These are phyloP conservation scores for Schizopygopsis pylzovi DNA, from an alignment of 2,797 vertebrate species.

Conservation along the genomic window DNA sequence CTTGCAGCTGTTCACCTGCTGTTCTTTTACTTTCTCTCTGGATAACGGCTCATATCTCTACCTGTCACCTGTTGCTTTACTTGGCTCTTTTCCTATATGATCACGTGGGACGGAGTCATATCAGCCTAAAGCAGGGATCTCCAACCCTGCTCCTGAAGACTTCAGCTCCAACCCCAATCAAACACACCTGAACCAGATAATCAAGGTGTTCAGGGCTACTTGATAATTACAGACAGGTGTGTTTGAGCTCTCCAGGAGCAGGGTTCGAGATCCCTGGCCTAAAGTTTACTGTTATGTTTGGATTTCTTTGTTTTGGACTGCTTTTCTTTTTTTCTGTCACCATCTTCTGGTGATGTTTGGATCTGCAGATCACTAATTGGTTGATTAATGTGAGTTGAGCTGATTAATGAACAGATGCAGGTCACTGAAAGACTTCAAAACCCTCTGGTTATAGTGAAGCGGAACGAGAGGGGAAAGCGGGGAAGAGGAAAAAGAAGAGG, in stretches of 20 bases:
- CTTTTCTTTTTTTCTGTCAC: background rate
- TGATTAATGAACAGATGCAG: background rate
- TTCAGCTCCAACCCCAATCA: too few species aligned
- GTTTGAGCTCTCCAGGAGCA: too few species aligned
- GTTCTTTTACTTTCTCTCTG: slow-evolving; percentile 15
- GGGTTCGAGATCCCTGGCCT: background rate
- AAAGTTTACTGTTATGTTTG: background rate
- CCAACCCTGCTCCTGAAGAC: too few species aligned
- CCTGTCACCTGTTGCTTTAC: slow-evolving; percentile 27
- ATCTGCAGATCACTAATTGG: background rate
- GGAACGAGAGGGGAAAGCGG: background rate
- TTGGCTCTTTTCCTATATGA: background rate
- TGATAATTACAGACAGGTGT: too few species aligned
- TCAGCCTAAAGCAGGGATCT: background rate
- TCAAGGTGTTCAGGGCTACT: too few species aligned
- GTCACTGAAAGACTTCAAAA: background rate
- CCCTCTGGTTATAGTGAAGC: background rate
- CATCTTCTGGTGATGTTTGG: background rate
- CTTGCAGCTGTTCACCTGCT: slow-evolving; percentile 38
- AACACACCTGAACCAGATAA: too few species aligned
- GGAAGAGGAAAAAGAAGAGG: too few species aligned
- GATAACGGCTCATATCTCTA: background rate
- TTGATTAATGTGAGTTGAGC: background rate
- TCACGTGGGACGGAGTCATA: background rate
- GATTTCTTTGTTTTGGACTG: background rate